phyloP scores from a whole-genome alignment of 2,888 invertebrate genomes.

The Agrotis clavis region DNA sequence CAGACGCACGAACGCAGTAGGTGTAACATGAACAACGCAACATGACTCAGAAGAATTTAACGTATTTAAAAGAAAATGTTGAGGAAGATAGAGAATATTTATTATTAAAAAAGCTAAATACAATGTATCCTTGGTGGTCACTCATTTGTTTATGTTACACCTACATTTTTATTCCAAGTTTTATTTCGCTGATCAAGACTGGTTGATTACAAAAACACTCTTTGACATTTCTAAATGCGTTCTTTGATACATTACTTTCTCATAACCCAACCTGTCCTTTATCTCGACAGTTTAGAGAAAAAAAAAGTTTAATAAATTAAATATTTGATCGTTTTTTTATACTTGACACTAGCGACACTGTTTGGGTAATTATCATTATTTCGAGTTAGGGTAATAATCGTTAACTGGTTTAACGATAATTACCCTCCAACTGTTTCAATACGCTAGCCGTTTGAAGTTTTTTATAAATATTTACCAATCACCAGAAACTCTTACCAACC shows the following conservation, averaged over 20 bases:
- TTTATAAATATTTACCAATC: not conserved
- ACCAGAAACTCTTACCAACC: not conserved
- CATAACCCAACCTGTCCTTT: too few species aligned
- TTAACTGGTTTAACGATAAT: not conserved
- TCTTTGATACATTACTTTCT: not conserved
- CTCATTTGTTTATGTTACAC: conserved; percentile 55
- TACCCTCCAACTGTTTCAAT: not conserved
- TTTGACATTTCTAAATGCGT: not conserved
- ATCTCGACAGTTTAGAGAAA: not conserved
- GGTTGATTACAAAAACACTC: not conserved
- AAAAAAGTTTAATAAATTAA: not conserved
- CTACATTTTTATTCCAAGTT: conserved; percentile 43
- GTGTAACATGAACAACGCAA: conserved; percentile 56
- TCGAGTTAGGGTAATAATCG: conserved; percentile 3
- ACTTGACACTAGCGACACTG: not conserved
- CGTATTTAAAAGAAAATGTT: conserved; percentile 23
- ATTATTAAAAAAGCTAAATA: conserved; percentile 44
- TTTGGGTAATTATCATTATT: not conserved
- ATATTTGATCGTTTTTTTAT: not conserved
- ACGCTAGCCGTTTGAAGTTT: not conserved
- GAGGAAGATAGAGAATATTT: conserved; percentile 26
- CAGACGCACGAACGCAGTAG: conserved; percentile 36
- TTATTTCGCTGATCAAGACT: conserved; percentile 44
- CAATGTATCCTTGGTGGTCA: conserved; percentile 22
- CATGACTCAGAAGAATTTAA: conserved; percentile 39